Percentiles rank a stretch among this genome's conserved stretches.
Conservation (phyloP, 2,888 invertebrate species). For the Limnephilus rhombicus region DNA sequence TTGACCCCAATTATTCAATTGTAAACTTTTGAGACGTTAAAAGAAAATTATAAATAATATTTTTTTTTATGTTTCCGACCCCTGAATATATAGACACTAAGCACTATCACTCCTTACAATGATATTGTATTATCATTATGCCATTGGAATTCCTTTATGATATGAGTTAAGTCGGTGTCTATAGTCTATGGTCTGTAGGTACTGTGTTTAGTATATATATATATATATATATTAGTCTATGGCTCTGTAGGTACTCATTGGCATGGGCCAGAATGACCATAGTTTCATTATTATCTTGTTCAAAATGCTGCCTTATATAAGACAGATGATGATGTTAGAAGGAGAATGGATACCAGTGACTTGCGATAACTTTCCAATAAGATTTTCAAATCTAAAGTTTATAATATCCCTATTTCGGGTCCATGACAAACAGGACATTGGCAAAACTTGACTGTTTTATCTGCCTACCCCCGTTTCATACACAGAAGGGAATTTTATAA, state of each 20-base stretch:
- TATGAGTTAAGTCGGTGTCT: neutral
- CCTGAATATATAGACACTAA: neutral
- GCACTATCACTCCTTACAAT: conserved; percentile 1
- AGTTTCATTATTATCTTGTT: neutral
- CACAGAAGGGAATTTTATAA: too few species aligned
- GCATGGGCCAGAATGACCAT: neutral
- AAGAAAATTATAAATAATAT: too few species aligned
- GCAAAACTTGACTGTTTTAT: too few species aligned
- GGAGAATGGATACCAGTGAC: neutral
- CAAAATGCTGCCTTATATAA: neutral
- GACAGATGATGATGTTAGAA: neutral
- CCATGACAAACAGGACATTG: too few species aligned
- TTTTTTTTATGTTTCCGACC: neutral
- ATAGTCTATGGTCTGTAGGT: neutral
- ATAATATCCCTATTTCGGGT: too few species aligned
- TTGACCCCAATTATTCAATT: too few species aligned
- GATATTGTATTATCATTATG: neutral
- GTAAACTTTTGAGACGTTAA: too few species aligned
- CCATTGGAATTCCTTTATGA: conserved; percentile 1
- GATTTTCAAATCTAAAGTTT: too few species aligned
- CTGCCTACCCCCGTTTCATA: too few species aligned
- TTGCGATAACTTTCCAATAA: neutral
- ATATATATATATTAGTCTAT: too few species aligned
- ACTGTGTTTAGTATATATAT: neutral
- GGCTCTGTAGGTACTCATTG: neutral